Percentiles rank a stretch among this genome's conserved stretches.
phyloP scores from a whole-genome alignment of 2,113 vertebrate species.

The Chloebia gouldiae region DNA sequence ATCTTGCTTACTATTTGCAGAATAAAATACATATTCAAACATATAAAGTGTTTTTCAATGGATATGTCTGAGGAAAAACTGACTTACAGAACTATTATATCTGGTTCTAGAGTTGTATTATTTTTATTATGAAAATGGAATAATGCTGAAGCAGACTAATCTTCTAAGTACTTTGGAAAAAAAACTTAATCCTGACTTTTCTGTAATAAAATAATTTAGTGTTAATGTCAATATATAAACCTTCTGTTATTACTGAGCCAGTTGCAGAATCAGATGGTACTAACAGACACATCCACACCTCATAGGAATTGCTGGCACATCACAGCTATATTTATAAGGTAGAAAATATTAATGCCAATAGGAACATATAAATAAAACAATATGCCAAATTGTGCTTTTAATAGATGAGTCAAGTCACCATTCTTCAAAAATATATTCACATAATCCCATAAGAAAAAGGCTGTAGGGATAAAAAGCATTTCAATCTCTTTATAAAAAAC shows the following conservation, averaged over 20 bases:
- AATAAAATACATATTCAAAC: neutral
- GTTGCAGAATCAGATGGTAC: neutral
- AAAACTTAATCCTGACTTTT: neutral
- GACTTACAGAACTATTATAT: neutral
- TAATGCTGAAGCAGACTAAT: neutral
- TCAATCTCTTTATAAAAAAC: neutral
- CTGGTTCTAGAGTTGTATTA: neutral
- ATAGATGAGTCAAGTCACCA: neutral
- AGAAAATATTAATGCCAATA: neutral
- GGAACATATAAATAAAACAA: neutral
- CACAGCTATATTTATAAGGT: neutral
- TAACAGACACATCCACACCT: neutral
- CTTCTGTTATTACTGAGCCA: neutral
- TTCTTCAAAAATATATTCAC: neutral
- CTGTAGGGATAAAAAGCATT: neutral
- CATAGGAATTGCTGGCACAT: neutral
- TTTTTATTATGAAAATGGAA: neutral
- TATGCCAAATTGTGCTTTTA: neutral
- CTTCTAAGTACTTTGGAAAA: neutral
- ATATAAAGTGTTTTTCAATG: neutral
- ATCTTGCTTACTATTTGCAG: neutral
- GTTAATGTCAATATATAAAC: neutral
- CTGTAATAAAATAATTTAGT: neutral
- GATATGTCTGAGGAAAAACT: neutral
- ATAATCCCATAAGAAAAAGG: neutral